Evolutionary conservation across 2,888 invertebrate species (phyloP).

Genomic region (Nemoura dubitans): DNA sequence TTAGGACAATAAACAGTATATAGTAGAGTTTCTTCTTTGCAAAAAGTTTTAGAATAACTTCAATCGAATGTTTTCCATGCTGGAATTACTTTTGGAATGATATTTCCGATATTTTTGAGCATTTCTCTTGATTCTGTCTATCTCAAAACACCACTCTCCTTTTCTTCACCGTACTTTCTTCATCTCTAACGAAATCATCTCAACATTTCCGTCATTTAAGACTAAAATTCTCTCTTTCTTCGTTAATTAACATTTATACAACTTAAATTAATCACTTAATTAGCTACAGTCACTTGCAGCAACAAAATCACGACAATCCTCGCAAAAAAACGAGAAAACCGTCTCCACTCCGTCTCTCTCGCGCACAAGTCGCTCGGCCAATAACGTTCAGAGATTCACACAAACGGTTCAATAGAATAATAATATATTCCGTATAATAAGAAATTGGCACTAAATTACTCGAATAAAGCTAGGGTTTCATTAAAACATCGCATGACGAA

Average conservation of each 20-base stretch:
- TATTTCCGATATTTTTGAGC: background rate
- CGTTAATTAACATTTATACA: conserved; percentile 3
- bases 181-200: background rate
- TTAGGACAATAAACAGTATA: too few species aligned
- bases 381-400: background rate
- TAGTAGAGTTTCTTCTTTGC: background rate
- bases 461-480: background rate
- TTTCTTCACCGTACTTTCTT: background rate
- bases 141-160: background rate
- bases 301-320: background rate
- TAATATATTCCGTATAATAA: background rate
- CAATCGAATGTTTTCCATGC: background rate
- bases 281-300: background rate
- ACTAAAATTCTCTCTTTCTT: background rate
- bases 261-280: background rate
- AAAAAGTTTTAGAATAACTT: background rate
- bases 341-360: background rate
- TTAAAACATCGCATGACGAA: background rate
- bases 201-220: background rate
- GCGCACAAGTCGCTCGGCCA: background rate
- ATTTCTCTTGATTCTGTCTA: background rate
- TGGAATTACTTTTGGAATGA: background rate
- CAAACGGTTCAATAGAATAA: background rate
- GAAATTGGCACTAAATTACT: background rate
- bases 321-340: background rate